A percentile compares a stretch with the other conserved stretches of the same genome.
Conservation (phyloP, 1,140 invertebrate species). For the Amyelois transitella region DNA sequence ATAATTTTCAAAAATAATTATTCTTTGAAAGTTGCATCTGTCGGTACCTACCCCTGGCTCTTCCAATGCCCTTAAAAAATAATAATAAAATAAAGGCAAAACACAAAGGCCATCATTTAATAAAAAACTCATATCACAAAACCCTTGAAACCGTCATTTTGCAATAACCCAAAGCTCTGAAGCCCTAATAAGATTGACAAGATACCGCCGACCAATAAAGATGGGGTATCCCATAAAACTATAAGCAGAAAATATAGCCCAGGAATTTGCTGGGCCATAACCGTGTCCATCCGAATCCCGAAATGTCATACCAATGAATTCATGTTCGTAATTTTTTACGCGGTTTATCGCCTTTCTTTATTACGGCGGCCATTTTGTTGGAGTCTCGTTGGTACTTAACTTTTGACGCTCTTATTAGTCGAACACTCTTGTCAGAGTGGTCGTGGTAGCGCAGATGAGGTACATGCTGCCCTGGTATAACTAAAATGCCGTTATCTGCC, state of each 20-base stretch:
- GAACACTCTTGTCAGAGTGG: too few species aligned
- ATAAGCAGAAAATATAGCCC: conserved; percentile 64
- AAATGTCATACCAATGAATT: conserved; percentile 73
- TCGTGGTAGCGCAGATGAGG: too few species aligned
- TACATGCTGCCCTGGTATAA: too few species aligned
- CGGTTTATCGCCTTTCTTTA: conserved; percentile 69
- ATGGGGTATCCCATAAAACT: conserved; percentile 64
- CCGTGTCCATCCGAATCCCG: conserved; percentile 57
- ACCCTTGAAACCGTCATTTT: neutral
- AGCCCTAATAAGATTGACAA: conserved; percentile 60
- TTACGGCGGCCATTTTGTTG: conserved; percentile 36
- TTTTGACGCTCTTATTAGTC: too few species aligned
- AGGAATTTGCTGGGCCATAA: conserved; percentile 54
- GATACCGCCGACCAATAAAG: conserved; percentile 62
- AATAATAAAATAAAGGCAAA: neutral
- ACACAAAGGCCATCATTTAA: neutral
- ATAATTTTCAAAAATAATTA: too few species aligned
- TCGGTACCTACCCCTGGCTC: too few species aligned
- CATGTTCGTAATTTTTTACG: conserved; percentile 63
- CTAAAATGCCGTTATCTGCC: too few species aligned
- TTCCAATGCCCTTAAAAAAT: too few species aligned
- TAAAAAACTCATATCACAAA: neutral
- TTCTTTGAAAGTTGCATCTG: too few species aligned
- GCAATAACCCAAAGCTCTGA: neutral
- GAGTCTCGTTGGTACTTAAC: neutral